phyloP scores from a whole-genome alignment of 2,113 vertebrate genomes.

The Microcebus jonahi region DNA sequence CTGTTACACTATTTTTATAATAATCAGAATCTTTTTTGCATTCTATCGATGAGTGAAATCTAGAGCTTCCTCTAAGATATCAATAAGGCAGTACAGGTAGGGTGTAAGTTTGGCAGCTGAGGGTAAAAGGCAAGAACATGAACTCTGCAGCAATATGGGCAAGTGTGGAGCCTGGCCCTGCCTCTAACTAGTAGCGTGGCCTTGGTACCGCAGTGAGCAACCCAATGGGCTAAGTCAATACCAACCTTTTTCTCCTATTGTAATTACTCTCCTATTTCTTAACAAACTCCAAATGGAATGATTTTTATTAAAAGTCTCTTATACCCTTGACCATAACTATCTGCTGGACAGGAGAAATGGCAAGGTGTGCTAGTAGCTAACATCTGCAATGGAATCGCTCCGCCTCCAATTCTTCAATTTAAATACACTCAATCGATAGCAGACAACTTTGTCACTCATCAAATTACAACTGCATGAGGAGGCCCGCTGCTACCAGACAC shows the following conservation, averaged over 20 bases:
- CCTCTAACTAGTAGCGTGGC: background rate
- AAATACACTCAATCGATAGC: background rate
- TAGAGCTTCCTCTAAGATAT: background rate
- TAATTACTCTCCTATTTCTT: background rate
- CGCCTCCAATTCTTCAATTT: background rate
- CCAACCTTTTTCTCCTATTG: background rate
- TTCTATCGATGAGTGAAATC: background rate
- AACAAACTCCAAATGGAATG: slow-evolving; percentile 51
- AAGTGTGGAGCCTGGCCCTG: background rate
- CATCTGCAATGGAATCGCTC: background rate
- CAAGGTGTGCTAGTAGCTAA: background rate
- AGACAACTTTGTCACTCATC: background rate
- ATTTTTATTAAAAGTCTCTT: background rate
- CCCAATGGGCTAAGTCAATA: background rate
- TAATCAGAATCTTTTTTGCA: background rate
- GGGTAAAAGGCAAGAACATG: background rate
- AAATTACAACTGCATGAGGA: background rate
- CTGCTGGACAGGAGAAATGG: background rate
- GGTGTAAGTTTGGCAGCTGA: background rate
- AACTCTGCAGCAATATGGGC: background rate
- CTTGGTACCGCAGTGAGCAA: background rate
- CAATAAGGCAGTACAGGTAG: background rate
- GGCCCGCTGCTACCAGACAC: slow-evolving; percentile 45
- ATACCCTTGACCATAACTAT: background rate
- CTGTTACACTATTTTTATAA: background rate